phyloP scores from a whole-genome alignment of 2,888 invertebrate species.

The Chouioia cunea region DNA sequence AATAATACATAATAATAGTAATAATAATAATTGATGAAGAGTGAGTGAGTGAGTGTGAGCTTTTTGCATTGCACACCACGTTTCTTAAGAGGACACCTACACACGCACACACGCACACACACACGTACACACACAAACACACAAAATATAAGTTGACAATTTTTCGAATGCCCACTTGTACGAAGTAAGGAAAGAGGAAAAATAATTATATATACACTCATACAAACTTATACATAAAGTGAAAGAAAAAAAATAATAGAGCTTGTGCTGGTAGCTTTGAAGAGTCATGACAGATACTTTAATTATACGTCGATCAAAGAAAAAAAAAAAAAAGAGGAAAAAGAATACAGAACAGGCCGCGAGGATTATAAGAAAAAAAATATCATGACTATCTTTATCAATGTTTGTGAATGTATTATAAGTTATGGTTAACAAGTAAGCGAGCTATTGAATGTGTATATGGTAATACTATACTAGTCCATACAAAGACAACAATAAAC shows the following conservation, averaged over 20 bases:
- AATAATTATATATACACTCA: slow-evolving; percentile 53
- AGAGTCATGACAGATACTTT: slow-evolving; percentile 62
- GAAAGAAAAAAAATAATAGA: slow-evolving; percentile 52
- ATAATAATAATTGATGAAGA: slow-evolving; percentile 3
- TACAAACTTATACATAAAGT: slow-evolving; percentile 56
- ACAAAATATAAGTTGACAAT: slow-evolving; percentile 13
- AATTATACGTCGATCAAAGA: slow-evolving; percentile 35
- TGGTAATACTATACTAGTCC: slow-evolving; percentile 68
- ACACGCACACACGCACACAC: slow-evolving; percentile 4
- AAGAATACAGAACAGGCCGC: slow-evolving; percentile 37
- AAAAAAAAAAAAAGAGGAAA: too few relatives aligned
- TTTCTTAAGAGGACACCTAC: slow-evolving; percentile 30
- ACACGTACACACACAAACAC: slow-evolving; percentile 4
- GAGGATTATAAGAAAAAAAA: slow-evolving; percentile 50
- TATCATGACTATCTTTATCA: slow-evolving; percentile 67
- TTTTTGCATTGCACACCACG: slow-evolving; percentile 35
- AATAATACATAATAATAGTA: slow-evolving; percentile 2
- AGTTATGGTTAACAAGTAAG: slow-evolving; percentile 66
- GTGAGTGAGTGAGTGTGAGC: slow-evolving; percentile 6
- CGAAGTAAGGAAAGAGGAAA: slow-evolving; percentile 39
- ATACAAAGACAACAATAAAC: slow-evolving; percentile 68
- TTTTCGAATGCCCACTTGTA: slow-evolving; percentile 49
- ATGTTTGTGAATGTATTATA: slow-evolving; percentile 68
- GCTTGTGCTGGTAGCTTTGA: slow-evolving; percentile 61
- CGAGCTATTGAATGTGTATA: slow-evolving; percentile 69